These are phyloP conservation scores for Cephus nigrinus DNA, from an alignment of 2,888 invertebrate genomes.

Conservation along the genomic window DNA sequence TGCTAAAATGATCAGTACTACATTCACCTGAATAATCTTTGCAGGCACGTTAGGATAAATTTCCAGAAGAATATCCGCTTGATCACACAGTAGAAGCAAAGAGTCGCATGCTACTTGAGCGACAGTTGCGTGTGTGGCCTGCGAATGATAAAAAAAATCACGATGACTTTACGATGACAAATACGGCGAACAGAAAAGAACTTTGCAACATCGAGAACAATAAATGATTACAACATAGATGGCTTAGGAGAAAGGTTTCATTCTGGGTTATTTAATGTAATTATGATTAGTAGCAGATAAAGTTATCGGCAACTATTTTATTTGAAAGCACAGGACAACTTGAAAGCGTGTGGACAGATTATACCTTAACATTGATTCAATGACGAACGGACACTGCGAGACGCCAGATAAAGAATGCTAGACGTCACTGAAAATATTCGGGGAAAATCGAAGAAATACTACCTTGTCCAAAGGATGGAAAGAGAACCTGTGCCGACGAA, in stretches of 20 bases:
- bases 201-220: background rate
- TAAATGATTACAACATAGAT: background rate
- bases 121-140: slow-evolving; percentile 70
- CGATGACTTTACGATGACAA: background rate
- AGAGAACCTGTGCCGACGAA: slow-evolving; percentile 58
- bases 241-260: background rate
- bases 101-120: slow-evolving; percentile 88
- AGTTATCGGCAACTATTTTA: background rate
- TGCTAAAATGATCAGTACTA: background rate
- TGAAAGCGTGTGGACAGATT: background rate
- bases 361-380: background rate
- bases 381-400: slow-evolving; percentile 17
- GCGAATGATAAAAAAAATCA: slow-evolving; percentile 14
- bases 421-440: slow-evolving; percentile 14
- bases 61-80: slow-evolving; percentile 77
- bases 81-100: slow-evolving; percentile 81
- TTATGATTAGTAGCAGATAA: background rate
- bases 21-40: slow-evolving; percentile 70
- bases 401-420: background rate
- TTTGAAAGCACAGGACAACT: background rate
- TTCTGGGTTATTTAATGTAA: background rate
- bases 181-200: background rate
- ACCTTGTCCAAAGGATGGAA: slow-evolving; percentile 56
- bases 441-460: slow-evolving; percentile 37
- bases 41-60: slow-evolving; percentile 80